These are phyloP conservation scores for Stegodyphus dumicola DNA, from an alignment of 1,140 invertebrate genomes.

Conservation along the genomic window DNA sequence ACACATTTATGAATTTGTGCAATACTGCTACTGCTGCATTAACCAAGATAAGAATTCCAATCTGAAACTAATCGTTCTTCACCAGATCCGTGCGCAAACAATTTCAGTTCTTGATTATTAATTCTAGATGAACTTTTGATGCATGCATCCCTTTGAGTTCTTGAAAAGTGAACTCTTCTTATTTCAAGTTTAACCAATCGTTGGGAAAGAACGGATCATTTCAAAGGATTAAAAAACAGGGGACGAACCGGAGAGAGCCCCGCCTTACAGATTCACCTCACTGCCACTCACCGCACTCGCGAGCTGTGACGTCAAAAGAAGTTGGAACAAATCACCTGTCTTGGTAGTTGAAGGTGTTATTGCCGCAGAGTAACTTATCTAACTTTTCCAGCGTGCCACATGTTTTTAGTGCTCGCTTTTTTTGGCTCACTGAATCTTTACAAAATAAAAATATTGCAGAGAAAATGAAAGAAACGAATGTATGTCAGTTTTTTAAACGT, in stretches of 20 bases:
- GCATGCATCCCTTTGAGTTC: not conserved
- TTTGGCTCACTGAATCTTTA: constrained; percentile 13
- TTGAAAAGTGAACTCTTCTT: not conserved
- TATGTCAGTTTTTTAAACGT: no score
- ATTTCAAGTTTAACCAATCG: not conserved
- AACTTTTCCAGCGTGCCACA: not conserved
- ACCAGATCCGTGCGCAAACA: no score
- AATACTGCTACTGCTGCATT: no score
- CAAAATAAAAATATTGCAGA: constrained; percentile 6
- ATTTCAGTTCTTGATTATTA: no score
- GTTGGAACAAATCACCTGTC: constrained; percentile 52
- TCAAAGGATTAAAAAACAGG: constrained; percentile 6
- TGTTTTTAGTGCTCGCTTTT: not conserved
- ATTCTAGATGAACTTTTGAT: no score
- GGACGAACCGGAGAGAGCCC: constrained; percentile 13
- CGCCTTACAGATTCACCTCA: constrained; percentile 38
- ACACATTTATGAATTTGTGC: no score
- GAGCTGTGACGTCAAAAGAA: constrained; percentile 36
- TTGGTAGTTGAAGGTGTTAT: constrained; percentile 37
- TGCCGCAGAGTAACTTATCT: not conserved
- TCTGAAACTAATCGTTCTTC: no score
- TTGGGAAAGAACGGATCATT: constrained; percentile 1
- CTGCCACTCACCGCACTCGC: constrained; percentile 49
- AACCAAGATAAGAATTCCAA: no score
- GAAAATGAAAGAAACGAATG: not conserved